Evolutionary conservation across 2,888 invertebrate genomes (phyloP), one percentile per base, ranked within the genome.

Genomic region (Andrena haemorrhoa): DNA sequence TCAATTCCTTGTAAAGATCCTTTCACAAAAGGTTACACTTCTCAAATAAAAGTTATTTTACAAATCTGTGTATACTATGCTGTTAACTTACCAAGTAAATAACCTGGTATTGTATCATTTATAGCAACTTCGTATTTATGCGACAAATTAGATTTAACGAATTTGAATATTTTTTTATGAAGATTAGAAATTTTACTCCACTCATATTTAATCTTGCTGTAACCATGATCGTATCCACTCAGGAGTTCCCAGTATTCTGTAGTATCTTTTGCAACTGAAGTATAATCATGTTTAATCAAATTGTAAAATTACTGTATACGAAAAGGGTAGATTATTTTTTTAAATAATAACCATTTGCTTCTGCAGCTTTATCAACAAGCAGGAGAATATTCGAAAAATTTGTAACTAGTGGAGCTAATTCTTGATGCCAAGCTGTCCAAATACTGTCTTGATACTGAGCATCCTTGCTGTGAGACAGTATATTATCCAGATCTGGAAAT

Each of bases 211-310:
- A 90, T 84, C 12, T 86, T 75, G 2, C 88, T 74, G 71, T 93
- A 93, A 2, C 92, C 93, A 12, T 86, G 61, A 2, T 85, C 70
- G 64, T 89, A 90, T 64, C 89, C 91, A n/a, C 89, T 89, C 23
- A 93, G 76, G 80, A 90, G 83, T 84, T 92, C 93, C 93, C 93
- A 93, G 75, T 93, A 93, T 41, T 87, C 84, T 8, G 68, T 66
- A 4, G 89, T 85, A 68, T 84, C 79, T 7, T 86, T 49, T 41
- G 86, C 86, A 35, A 63, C 93, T 93, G 41, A 47, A 84, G 83
- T 47, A 56, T 12, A 47, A 5, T 8, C 2, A n/a, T 6, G 41
- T 41, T 76, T 31, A 20, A 66, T 29, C 8, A 73, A 33, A 29
- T 70, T 23, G 16, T n/a, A 49, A 10, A 26, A 31, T 64, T 47